Evolutionary conservation across 1,140 invertebrate genomes (phyloP).

Genomic region (Popillia japonica): DNA sequence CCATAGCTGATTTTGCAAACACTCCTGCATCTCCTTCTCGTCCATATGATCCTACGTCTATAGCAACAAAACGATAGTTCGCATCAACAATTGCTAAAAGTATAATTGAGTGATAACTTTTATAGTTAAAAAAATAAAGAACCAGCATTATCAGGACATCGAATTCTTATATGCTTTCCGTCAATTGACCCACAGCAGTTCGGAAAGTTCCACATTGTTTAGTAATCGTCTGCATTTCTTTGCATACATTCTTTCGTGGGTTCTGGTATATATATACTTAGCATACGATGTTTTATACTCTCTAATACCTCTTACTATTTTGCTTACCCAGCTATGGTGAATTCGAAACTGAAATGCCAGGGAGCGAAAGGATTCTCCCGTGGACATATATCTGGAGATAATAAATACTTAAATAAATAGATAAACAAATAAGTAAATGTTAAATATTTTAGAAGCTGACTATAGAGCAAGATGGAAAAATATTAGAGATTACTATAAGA

Average conservation of each 20-base stretch:
- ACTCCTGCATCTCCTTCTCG: no score
- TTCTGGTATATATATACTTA: conserved; percentile 2
- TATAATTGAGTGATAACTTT: conserved; percentile 49
- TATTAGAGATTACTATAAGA: conserved; percentile 1
- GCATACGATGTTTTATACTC: no score
- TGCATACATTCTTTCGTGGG: background rate
- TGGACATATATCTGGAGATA: no score
- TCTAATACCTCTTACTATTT: no score
- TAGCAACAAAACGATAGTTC: conserved; percentile 53
- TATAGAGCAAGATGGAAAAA: background rate
- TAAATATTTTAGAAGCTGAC: background rate
- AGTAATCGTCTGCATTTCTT: background rate
- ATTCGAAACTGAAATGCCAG: no score
- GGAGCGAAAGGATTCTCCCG: no score
- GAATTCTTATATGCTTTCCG: conserved; percentile 59
- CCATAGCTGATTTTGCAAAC: no score
- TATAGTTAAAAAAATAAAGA: conserved; percentile 56
- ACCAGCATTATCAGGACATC: conserved; percentile 54
- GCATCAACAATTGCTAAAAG: conserved; percentile 53
- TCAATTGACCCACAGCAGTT: conserved; percentile 60
- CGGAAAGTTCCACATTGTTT: conserved; percentile 40
- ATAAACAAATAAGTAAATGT: no score
- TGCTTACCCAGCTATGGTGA: no score
- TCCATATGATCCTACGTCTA: conserved; percentile 57
- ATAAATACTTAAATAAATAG: no score